phyloP scores from a whole-genome alignment of 2,113 vertebrate genomes.

The Anseranas semipalmata region DNA sequence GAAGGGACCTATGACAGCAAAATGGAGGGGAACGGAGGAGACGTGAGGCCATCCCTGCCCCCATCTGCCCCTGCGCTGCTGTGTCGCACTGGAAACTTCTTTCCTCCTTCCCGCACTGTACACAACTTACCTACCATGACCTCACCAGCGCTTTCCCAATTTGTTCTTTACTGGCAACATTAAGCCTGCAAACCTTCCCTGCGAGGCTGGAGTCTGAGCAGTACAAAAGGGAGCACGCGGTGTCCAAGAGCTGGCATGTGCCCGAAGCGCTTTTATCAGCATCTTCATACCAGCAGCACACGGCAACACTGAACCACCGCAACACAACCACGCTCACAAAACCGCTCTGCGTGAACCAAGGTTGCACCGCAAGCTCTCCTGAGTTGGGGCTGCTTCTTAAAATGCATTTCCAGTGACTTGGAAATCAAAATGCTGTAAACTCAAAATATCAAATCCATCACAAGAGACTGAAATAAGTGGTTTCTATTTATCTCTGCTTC shows the following conservation, averaged over 20 bases:
- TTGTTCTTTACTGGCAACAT: neutral
- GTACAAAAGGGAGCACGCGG: fast-evolving
- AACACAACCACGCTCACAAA: neutral
- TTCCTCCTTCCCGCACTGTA: neutral
- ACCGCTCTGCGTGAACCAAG: fast-evolving
- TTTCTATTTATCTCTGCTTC: neutral
- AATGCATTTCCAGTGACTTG: neutral
- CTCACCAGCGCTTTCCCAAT: neutral
- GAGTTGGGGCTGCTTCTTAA: neutral
- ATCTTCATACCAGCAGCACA: neutral
- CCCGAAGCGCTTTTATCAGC: fast-evolving
- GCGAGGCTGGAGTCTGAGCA: fast-evolving
- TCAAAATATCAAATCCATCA: neutral
- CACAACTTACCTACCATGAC: neutral
- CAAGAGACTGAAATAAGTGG: neutral
- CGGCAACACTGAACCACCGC: neutral
- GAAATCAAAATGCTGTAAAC: neutral
- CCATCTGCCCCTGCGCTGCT: neutral
- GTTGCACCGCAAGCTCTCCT: neutral
- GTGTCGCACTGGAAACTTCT: fast-evolving
- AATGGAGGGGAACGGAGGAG: neutral
- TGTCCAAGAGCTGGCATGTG: neutral
- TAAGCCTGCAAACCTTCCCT: neutral
- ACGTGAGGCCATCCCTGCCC: neutral
- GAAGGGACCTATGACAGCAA: neutral